Evolutionary conservation across 1,140 invertebrate species (phyloP).

Genomic region (Cecropterus lyciades): DNA sequence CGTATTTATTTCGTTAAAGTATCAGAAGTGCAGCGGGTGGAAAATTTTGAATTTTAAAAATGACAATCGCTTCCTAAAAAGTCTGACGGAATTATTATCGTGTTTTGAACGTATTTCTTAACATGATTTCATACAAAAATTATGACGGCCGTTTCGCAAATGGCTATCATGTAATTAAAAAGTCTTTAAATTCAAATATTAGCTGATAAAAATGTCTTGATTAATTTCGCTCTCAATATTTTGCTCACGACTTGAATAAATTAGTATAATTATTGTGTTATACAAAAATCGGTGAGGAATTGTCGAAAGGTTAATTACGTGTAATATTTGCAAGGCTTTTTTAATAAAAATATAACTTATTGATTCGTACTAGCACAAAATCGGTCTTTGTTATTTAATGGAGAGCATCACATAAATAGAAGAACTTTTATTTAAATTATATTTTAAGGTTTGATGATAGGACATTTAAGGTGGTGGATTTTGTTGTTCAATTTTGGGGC

Average conservation of each 20-base stretch:
- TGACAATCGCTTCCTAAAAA: too few species aligned
- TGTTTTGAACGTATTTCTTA: not conserved
- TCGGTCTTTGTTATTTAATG: too few species aligned
- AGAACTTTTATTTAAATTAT: too few species aligned
- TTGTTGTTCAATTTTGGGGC: too few species aligned
- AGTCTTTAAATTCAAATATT: conserved; percentile 13
- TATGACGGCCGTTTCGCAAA: conserved; percentile 14
- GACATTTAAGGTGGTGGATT: too few species aligned
- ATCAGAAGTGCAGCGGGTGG: too few species aligned
- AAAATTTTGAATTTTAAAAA: too few species aligned
- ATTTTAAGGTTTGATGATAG: too few species aligned
- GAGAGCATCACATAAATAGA: too few species aligned
- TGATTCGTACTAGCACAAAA: too few species aligned
- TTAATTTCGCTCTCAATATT: conserved; percentile 28
- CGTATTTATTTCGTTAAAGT: too few species aligned
- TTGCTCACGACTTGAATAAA: conserved; percentile 30
- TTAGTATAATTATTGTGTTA: conserved; percentile 25
- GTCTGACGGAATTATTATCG: too few species aligned
- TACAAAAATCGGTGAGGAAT: conserved; percentile 16
- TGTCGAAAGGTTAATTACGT: conserved; percentile 16
- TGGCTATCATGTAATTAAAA: conserved; percentile 18
- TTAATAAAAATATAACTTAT: not conserved
- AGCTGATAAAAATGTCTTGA: conserved; percentile 21
- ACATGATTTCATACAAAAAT: conserved; percentile 15
- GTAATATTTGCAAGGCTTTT: not conserved